These are phyloP conservation scores for Hydraecia micacea DNA, from an alignment of 2,888 invertebrate species.

Conservation along the genomic window DNA sequence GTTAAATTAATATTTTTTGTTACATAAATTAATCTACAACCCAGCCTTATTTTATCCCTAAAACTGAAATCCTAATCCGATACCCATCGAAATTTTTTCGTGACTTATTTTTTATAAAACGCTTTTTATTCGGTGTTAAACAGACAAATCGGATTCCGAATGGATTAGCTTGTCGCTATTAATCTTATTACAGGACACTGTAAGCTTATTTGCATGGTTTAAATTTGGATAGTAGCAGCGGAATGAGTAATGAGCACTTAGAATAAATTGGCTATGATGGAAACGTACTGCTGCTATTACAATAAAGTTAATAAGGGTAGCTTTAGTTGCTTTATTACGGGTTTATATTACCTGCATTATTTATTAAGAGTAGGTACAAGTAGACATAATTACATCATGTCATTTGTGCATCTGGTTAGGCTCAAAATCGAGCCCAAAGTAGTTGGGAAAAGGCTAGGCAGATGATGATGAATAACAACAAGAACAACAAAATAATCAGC, in stretches of 20 bases:
- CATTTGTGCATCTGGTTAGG: no score
- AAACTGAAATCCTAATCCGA: constrained; percentile 39
- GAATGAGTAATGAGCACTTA: constrained; percentile 64
- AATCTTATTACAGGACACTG: constrained; percentile 76
- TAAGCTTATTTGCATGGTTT: constrained; percentile 75
- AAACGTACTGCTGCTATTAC: constrained; percentile 9
- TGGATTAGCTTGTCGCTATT: constrained; percentile 79
- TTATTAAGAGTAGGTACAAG: neutral
- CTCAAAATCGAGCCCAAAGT: no score
- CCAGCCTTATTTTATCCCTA: constrained; percentile 10
- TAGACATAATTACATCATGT: neutral
- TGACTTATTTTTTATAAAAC: constrained; percentile 68
- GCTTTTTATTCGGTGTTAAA: constrained; percentile 75
- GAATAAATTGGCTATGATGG: constrained; percentile 59
- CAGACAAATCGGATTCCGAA: constrained; percentile 79
- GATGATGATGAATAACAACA: no score
- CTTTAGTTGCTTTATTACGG: neutral
- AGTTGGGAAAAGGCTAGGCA: no score
- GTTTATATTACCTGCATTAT: neutral
- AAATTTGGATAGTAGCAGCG: constrained; percentile 62
- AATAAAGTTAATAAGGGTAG: neutral
- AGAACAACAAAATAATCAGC: no score
- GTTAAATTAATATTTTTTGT: neutral
- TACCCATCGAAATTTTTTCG: constrained; percentile 54
- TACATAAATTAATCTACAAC: neutral